Evolutionary conservation across 1,140 invertebrate species (phyloP), one percentile per base, ranked within the genome.

Genomic region (Drosophila sucinea): DNA sequence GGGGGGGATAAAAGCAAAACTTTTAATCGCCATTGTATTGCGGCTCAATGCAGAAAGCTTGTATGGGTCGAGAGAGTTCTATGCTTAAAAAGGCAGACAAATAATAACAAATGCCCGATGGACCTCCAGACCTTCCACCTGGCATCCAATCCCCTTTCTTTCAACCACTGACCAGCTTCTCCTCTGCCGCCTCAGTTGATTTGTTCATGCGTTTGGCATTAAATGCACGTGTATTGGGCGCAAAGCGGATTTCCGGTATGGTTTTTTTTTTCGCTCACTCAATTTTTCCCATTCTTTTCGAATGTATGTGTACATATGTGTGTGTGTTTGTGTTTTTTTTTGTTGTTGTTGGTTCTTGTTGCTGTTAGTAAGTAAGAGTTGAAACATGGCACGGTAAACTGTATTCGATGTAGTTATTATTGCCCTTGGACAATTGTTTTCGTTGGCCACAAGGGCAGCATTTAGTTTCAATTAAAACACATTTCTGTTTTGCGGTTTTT

Each of bases 21-120:
- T 75, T 69, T 79, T 79, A 79, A 79, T 79, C 76, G 75, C 64
- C 73, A 79, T 79, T 79, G 73, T 79, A 76, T 79, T 79, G 76
- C 60, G 64, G 76, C 73, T 79, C 76, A 70, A 74, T 74, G 72
- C 41, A 67, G 44, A 51, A 74, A 54, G 70, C 71, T 55, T 60
- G 38, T 61, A 11, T 61, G 30, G 58, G 60, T 25, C 75, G 27
- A 67, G 64, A 77, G 76, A 35, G 56, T 41, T 71, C 76, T 76
- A 44, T 72, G 33, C 73, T 75, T 79, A 79, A 79, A 79, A 75
- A 74, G 75, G 68, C 73, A 62, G 56, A 67, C 72, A 79, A 75
- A 79, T 75, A 79, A 76, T 72, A 76, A 78, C 72, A 79, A 76
- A 75, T 47, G 29, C 40, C 60, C 60, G 30, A 47, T 47, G 35